A percentile compares a stretch with the other conserved stretches of the same genome.
Evolutionary conservation across 2,888 invertebrate species (phyloP).

Genomic region (Venustoraphidia nigricollis): DNA sequence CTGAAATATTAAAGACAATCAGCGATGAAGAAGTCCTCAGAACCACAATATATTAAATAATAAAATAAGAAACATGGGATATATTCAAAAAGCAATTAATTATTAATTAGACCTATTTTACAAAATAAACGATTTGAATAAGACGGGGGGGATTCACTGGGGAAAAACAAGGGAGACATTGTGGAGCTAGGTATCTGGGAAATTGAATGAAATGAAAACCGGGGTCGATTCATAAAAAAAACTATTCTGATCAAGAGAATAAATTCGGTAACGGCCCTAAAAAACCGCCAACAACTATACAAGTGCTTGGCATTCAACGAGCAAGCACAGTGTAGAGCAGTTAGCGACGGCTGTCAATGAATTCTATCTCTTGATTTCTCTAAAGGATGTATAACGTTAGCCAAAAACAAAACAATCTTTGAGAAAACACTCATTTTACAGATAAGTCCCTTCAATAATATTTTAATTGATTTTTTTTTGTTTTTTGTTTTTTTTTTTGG

Average conservation of each 20-base stretch:
- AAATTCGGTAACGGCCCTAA: too few species aligned
- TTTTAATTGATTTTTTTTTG: too few species aligned
- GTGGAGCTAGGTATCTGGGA: conserved; percentile 1
- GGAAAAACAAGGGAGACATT: neutral
- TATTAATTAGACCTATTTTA: conserved; percentile 12
- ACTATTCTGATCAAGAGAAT: too few species aligned
- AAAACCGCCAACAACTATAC: too few species aligned
- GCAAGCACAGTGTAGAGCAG: too few species aligned
- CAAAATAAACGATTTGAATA: conserved; percentile 3
- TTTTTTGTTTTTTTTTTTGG: conserved; percentile 9
- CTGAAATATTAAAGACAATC: too few species aligned
- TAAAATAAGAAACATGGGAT: conserved; percentile 39
- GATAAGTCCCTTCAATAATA: conserved; percentile 9
- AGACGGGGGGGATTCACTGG: neutral
- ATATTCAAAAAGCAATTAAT: conserved; percentile 33
- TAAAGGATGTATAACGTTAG: neutral
- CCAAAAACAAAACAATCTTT: neutral
- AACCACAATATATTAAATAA: conserved; percentile 55
- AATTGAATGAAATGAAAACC: too few species aligned
- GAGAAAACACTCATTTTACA: neutral
- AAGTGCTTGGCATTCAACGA: too few species aligned
- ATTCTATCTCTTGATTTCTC: too few species aligned
- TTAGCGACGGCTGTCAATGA: too few species aligned
- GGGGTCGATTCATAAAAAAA: too few species aligned
- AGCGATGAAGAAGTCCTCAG: conserved; percentile 31